A percentile compares a stretch with the other conserved stretches of the same genome.
Evolutionary conservation across 2,888 invertebrate genomes (phyloP).

Genomic region (Leuctra nigra): DNA sequence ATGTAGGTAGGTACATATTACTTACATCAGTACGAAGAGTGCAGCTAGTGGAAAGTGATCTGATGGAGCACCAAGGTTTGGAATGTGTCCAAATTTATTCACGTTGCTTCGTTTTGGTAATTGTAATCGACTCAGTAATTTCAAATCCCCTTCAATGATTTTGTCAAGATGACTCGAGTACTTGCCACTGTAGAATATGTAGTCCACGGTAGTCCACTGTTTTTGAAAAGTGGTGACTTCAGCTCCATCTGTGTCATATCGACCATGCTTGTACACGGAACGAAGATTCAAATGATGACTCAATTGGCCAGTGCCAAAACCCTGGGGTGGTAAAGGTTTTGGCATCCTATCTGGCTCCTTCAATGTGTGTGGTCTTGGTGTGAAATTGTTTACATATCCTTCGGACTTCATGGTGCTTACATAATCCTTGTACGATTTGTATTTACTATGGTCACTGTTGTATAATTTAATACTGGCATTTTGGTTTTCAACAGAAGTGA

Average conservation of each 20-base stretch:
- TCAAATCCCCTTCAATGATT: conserved; percentile 44
- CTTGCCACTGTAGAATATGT: conserved; percentile 70
- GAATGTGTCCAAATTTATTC: conserved; percentile 51
- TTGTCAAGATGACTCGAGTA: conserved; percentile 29
- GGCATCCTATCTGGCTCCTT: background rate
- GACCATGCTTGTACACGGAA: conserved; percentile 59
- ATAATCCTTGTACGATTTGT: background rate
- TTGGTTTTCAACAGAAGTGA: conserved; percentile 10
- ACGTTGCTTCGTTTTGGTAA: conserved; percentile 61
- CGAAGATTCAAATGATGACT: conserved; percentile 58
- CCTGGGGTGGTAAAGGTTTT: background rate
- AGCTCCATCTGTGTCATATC: conserved; percentile 37
- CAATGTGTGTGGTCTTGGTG: conserved; percentile 3
- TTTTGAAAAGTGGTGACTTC: conserved; percentile 75
- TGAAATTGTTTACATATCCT: background rate
- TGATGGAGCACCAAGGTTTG: conserved; percentile 67
- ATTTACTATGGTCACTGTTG: conserved; percentile 2
- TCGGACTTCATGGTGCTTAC: background rate
- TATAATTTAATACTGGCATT: too few species aligned
- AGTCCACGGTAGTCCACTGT: conserved; percentile 77
- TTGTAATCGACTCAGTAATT: conserved; percentile 54
- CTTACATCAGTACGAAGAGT: conserved; percentile 47
- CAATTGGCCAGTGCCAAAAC: conserved; percentile 54
- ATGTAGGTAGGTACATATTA: too few species aligned
- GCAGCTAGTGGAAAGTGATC: conserved; percentile 81